Conservation (phyloP, 2,888 invertebrate species). For the Siphlonurus alternatus region DNA sequence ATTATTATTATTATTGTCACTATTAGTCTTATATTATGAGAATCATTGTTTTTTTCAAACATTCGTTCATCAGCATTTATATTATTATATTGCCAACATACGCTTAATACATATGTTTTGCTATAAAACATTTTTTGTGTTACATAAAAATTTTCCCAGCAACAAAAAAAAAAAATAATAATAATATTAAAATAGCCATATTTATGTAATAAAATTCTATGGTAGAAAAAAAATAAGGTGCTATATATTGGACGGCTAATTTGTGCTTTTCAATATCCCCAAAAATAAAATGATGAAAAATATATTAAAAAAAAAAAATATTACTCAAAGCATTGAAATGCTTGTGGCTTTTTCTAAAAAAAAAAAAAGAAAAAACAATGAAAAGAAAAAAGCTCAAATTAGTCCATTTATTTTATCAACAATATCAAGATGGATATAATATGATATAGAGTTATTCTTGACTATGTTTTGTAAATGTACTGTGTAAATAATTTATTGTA, state of each 20-base stretch:
- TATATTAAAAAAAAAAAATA: too few species aligned
- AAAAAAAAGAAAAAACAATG: too few species aligned
- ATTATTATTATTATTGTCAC: not conserved
- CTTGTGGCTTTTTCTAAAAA: not conserved
- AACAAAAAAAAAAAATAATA: too few species aligned
- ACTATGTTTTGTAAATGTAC: not conserved
- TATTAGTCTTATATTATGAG: not conserved
- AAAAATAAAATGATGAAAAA: too few species aligned
- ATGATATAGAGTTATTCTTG: not conserved
- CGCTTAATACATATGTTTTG: not conserved
- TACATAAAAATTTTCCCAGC: not conserved
- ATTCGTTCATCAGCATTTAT: not conserved
- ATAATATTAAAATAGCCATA: not conserved
- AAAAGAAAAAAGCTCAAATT: not conserved
- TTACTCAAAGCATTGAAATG: not conserved
- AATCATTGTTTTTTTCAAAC: too few species aligned
- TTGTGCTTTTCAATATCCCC: not conserved
- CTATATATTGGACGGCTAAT: not conserved
- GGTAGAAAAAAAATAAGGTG: not conserved
- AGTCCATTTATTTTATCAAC: not conserved
- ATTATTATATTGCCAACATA: not conserved
- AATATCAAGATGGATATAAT: not conserved
- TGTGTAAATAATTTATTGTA: not conserved
- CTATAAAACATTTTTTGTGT: not conserved
- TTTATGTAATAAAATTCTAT: not conserved